phyloP scores from a whole-genome alignment of 2,797 vertebrate species.

The Chromobotia macracanthus region DNA sequence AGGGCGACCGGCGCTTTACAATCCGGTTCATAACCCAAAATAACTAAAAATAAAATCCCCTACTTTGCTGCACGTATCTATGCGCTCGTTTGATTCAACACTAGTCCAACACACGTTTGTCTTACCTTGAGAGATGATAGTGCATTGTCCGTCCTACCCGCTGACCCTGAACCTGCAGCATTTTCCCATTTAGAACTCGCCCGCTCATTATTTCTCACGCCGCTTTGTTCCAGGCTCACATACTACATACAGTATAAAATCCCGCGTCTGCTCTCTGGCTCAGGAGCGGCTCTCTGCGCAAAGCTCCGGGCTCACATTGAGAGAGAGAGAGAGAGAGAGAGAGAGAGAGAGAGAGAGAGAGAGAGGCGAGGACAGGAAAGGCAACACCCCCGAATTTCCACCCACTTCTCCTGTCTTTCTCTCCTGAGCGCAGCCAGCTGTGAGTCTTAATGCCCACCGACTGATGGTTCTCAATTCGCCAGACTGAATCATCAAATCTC shows the following conservation, averaged over 20 bases:
- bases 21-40: neutral
- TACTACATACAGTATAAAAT: conserved; percentile 54
- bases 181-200: conserved; percentile 79
- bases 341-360: conserved; percentile 60
- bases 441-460: conserved; percentile 60
- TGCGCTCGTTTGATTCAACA: neutral
- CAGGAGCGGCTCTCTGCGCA: conserved; percentile 53
- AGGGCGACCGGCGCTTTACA: neutral
- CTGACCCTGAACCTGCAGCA: conserved; percentile 78
- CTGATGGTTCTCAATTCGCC: conserved; percentile 55
- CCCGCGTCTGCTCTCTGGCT: conserved; percentile 18
- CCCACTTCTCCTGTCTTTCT: conserved; percentile 56
- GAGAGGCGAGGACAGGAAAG: conserved; percentile 64
- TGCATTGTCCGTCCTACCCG: conserved; percentile 79
- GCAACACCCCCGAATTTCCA: conserved; percentile 78
- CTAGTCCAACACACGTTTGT: neutral
- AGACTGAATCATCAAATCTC: conserved; percentile 53
- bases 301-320: conserved; percentile 49
- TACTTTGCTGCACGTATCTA: neutral
- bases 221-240: conserved; percentile 71
- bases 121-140: conserved; percentile 79
- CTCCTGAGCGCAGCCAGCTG: conserved; percentile 76
- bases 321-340: conserved; percentile 49
- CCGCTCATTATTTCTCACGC: conserved; percentile 75
- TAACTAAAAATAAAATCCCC: neutral